Base-by-base conservation (phyloP, 2,113 vertebrate genomes). In the Elachura formosa region DNA sequence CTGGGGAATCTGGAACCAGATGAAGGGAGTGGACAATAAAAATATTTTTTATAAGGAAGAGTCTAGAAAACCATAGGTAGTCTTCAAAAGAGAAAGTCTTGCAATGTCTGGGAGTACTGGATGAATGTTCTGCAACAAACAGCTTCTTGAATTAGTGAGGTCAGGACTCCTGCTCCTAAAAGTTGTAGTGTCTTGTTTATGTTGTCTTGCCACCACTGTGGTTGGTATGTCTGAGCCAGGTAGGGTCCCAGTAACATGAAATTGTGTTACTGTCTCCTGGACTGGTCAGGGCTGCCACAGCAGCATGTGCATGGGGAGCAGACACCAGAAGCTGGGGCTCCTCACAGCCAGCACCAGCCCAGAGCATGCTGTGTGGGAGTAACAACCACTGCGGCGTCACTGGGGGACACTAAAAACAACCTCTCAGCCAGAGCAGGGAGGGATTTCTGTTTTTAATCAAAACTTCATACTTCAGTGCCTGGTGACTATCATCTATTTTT, bases 191-290 rank as follows among this genome's bases (percentile, higher is more conserved):
- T 38, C 41, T 72, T 1, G 2, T 16, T 45, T 46, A 61, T 62
- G 31, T n/a, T 73, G 36, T 92, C 43, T 55, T 87, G 66, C 45
- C 22, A 21, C 51, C 2, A 1, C 45, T 55, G 64, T 28, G 38
- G 14, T 33, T 49, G 40, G 41, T 6, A 1, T 36, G 48, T 78
- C 68, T 40, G 33, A 88, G 59, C 38, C 54, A 73, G 59, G 51
- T 41, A 56, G n/a, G 5, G 8, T 69, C 46, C 61, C 46, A 2
- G 1, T 22, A 1, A 40, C 3, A 11, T 1, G 10, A 12, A 62
- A 25, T 19, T 28, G 67, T 28, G 12, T 59, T 17, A 9, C 13
- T 83, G 55, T 38, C 20, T 55, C 31, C 45, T 49, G 46, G 68
- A 4, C 21, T 29, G 34, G 34, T 38, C 71, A 43, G 49, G 64